Evolutionary conservation across 2,797 vertebrate genomes (phyloP), one percentile per base, ranked within the genome.

Genomic region (Euthynnus affinis): DNA sequence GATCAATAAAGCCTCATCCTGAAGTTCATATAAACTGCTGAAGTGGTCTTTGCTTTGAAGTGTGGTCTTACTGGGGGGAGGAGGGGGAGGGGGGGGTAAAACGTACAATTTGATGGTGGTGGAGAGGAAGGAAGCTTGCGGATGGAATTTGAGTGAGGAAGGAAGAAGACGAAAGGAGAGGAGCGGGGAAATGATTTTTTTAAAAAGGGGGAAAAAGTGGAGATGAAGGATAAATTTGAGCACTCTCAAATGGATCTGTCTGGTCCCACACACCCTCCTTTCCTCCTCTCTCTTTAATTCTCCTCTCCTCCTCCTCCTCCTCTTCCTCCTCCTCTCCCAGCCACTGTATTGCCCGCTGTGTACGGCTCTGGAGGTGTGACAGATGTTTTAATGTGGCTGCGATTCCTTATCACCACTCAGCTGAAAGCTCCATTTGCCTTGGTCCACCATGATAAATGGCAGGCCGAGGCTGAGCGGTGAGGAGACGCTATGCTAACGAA

Each of bases 1-100:
- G 82, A 93, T 94, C 88, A 94, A 95, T 94, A 95, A 94, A 94
- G 86, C 62, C 80, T 88, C 82, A 84, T 92, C 76, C 76, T 86
- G 82, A 92, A 86, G 82, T 92, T 88, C 83, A 90, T 85, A 89
- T 84, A 86, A 93, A 90, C 76, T 86, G 88, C 89, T 93, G 86
- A 91, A 91, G 88, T 92, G 81, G 78, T 90, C 81, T 90, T 86
- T 93, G 71, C 85, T 91, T 87, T 90, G 53, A 88, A 76, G 51
- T 71, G 61, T 62, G 69, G 57, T 74, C 59, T 81, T 61, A 56
- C 62, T 76, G 69, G 63, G 44, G 64, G 51, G n/a, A n/a, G n/a
- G n/a, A n/a, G n/a, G n/a, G n/a, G n/a, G n/a, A n/a, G n/a, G n/a
- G 27, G 20, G 18, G 9, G 57, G 60, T 49, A 32, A 32, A 55